A percentile compares a stretch with the other conserved stretches of the same genome.
These are phyloP conservation scores for Miichthys miiuy DNA, from an alignment of 2,797 vertebrate genomes.

Conservation along the genomic window DNA sequence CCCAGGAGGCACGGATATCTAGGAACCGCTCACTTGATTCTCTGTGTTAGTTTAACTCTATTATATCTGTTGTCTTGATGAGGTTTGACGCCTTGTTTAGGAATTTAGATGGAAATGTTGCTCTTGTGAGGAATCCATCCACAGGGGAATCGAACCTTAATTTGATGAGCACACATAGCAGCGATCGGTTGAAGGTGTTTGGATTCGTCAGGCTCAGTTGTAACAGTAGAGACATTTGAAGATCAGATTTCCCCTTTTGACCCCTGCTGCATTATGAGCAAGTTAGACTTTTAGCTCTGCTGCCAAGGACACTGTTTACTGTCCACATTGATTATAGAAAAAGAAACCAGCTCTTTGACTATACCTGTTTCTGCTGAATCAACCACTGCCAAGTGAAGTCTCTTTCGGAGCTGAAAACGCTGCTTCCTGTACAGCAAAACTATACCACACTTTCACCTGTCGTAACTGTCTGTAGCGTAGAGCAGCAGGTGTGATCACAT, in stretches of 20 bases:
- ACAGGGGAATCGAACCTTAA: not conserved
- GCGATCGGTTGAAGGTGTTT: not conserved
- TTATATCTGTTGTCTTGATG: not conserved
- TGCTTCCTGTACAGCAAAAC: slow-evolving; percentile 20
- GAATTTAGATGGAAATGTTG: not conserved
- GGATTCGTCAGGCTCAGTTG: not conserved
- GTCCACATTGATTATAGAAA: slow-evolving; percentile 8
- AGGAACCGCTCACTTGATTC: slow-evolving; percentile 37
- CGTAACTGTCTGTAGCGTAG: not conserved
- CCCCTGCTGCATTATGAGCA: slow-evolving; percentile 12
- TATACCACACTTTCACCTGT: slow-evolving; percentile 16
- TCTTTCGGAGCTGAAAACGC: slow-evolving; percentile 6
- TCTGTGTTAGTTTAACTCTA: slow-evolving; percentile 2
- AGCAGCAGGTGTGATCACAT: slow-evolving; percentile 27
- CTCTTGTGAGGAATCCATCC: not conserved
- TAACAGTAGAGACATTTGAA: not conserved
- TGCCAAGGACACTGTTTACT: slow-evolving; percentile 17
- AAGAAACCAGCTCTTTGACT: slow-evolving; percentile 11
- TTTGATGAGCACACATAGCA: not conserved
- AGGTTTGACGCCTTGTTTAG: slow-evolving; percentile 9
- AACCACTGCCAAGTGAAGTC: slow-evolving; percentile 10
- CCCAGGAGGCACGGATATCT: slow-evolving; percentile 49
- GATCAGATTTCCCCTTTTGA: slow-evolving; percentile 27
- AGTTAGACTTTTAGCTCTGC: slow-evolving; percentile 1
- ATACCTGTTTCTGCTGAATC: slow-evolving; percentile 32